Base-by-base conservation (phyloP, 2,888 invertebrate genomes). In the Stenchaetothrips biformis region DNA sequence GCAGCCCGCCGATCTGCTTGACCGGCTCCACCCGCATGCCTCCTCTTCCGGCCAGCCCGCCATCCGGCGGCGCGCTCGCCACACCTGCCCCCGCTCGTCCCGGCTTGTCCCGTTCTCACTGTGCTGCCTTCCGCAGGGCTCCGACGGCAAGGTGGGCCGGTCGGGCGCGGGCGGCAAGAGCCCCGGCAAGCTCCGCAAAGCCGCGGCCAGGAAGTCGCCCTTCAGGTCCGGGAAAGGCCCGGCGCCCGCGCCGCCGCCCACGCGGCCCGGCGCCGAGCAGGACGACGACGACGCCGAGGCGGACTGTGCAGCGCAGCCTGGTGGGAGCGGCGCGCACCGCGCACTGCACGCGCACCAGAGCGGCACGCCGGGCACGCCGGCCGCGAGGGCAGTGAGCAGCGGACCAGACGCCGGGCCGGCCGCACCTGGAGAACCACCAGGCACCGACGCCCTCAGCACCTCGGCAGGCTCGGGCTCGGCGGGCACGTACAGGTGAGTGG, bases 121-220 rank as follows among this genome's bases (percentile, higher is more conserved):
- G 37, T 37, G 37, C 37, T 4, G 13, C 18, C 13, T 53, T 18
- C 18, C 18, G 53, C 67, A 74, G 67, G 67, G 67, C 67, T 74
- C 67, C 9, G 67, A 74, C 2, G 67, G 67, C 25, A 74, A 74
- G 67, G 16, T 11, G 53, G 53, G 53, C 6, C 53, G 53, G 53
- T 7, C 53, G 16, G 13, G 53, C 53, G 53, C 53, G 9, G 67
- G 67, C 21, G 67, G 67, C 67, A 74, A 74, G 67, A 74, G 67
- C 67, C 67, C 67, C 67, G 67, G 67, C 67, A 74, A 74, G 25
- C 67, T 25, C 21, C 67, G 67, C 21, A 74, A 74, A 25, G 67
- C 21, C 21, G 11, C 25, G 67, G 21, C 67, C 25, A 21, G 25
- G 25, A 74, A 74, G 67, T 74, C 67, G 25, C 67, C 67, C 67